These are phyloP conservation scores for Oncorhynchus nerka DNA, from an alignment of 2,113 vertebrate genomes.

Conservation along the genomic window DNA sequence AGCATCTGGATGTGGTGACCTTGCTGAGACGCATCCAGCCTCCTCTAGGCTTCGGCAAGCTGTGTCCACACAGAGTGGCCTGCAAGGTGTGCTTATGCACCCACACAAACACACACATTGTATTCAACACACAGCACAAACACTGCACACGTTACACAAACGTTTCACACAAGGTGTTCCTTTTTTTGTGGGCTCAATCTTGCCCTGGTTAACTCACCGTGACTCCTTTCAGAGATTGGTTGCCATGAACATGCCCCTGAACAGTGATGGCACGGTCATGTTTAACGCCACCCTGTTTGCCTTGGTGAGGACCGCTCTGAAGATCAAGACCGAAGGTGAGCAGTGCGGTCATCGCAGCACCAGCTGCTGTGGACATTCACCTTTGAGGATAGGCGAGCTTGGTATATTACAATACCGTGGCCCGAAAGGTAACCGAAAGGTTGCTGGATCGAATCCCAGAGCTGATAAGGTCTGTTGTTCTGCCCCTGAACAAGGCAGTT, in stretches of 20 bases:
- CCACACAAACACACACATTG: neutral
- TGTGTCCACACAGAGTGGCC: slow-evolving; percentile 95
- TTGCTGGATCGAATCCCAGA: too few species aligned
- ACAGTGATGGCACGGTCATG: slow-evolving; percentile 98
- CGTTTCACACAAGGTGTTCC: too few species aligned
- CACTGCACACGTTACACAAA: too few species aligned
- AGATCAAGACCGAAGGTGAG: slow-evolving; percentile 98
- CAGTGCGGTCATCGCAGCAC: neutral
- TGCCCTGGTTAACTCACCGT: too few species aligned
- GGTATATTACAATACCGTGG: neutral
- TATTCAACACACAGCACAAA: too few species aligned
- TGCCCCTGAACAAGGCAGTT: too few species aligned
- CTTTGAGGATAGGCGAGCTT: neutral
- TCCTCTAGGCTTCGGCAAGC: slow-evolving; percentile 93
- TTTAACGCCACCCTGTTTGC: slow-evolving; percentile 98
- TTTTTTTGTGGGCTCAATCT: too few species aligned
- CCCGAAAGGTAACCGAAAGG: too few species aligned
- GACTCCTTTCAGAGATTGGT: slow-evolving; percentile 82
- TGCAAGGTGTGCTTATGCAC: slow-evolving; percentile 83
- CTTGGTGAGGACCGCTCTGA: slow-evolving; percentile 94
- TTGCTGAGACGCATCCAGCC: slow-evolving; percentile 96
- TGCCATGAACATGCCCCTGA: slow-evolving; percentile 99
- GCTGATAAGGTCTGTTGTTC: too few species aligned
- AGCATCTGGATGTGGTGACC: slow-evolving; percentile 96
- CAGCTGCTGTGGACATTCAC: neutral